Conservation (phyloP, 2,113 vertebrate genomes). For the Bubo bubo region DNA sequence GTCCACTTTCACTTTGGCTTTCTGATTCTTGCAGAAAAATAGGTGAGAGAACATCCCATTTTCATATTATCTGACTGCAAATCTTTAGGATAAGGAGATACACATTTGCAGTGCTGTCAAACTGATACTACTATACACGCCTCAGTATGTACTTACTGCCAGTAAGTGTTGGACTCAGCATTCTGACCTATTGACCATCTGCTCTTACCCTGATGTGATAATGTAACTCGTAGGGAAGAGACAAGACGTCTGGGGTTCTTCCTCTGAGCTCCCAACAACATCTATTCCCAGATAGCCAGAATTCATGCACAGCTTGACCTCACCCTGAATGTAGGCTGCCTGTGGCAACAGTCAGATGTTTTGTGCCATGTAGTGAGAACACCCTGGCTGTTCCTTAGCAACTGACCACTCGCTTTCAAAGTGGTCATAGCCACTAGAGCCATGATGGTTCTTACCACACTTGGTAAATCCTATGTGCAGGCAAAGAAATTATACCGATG, state of each 20-base stretch:
- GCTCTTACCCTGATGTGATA: background rate
- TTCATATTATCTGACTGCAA: background rate
- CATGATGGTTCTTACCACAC: background rate
- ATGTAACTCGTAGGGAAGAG: background rate
- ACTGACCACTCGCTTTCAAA: rapidly evolving
- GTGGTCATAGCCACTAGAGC: background rate
- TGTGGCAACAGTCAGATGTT: background rate
- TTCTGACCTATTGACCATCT: background rate
- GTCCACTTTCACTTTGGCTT: background rate
- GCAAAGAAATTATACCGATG: background rate
- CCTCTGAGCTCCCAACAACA: background rate
- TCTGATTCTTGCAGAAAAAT: background rate
- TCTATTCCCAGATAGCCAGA: background rate
- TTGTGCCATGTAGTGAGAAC: background rate
- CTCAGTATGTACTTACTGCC: background rate
- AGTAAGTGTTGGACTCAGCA: background rate
- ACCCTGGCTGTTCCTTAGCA: background rate
- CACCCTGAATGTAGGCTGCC: background rate
- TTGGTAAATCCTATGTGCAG: background rate
- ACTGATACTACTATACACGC: background rate
- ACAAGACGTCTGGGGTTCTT: background rate
- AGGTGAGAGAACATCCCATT: background rate
- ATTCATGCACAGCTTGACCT: background rate
- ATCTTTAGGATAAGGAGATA: background rate
- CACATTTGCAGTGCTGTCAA: background rate